Evolutionary conservation across 1,140 invertebrate genomes (phyloP).

Genomic region (Habropoda laboriosa): DNA sequence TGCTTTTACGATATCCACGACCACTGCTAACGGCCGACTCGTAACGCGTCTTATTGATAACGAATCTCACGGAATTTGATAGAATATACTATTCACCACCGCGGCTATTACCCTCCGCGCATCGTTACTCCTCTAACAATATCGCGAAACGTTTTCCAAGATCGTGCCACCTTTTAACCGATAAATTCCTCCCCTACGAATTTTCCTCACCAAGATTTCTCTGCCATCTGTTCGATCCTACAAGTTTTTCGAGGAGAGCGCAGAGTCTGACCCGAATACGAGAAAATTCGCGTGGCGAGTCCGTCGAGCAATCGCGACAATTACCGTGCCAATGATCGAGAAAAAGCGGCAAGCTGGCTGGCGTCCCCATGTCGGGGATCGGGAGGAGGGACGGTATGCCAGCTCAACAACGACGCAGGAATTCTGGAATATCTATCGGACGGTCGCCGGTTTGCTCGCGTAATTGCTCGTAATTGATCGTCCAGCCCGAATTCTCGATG

Average conservation of each 20-base stretch:
- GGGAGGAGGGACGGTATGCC: slow-evolving; percentile 1
- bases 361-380: not conserved
- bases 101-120: not conserved
- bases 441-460: slow-evolving; percentile 16
- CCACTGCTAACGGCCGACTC: not conserved
- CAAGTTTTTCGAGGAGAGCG: not conserved
- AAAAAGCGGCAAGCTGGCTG: slow-evolving; percentile 27
- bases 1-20: slow-evolving; percentile 42
- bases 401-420: slow-evolving; percentile 39
- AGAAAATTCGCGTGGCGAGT: slow-evolving; percentile 16
- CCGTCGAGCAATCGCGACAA: not conserved
- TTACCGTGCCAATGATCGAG: slow-evolving; percentile 44
- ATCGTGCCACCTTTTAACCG: not conserved
- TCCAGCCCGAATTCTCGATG: slow-evolving; percentile 51
- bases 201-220: not conserved
- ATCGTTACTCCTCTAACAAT: not conserved
- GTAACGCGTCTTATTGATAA: slow-evolving; percentile 33
- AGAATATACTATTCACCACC: not conserved
- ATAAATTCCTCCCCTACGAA: not conserved
- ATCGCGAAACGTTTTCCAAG: not conserved
- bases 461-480: slow-evolving; percentile 68
- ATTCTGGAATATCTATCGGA: slow-evolving; percentile 58
- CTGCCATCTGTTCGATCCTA: not conserved
- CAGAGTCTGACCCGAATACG: slow-evolving; percentile 9
- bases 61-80: slow-evolving; percentile 19